These are phyloP conservation scores for Brachymystax lenok DNA, from an alignment of 2,797 vertebrate genomes.

Conservation along the genomic window DNA sequence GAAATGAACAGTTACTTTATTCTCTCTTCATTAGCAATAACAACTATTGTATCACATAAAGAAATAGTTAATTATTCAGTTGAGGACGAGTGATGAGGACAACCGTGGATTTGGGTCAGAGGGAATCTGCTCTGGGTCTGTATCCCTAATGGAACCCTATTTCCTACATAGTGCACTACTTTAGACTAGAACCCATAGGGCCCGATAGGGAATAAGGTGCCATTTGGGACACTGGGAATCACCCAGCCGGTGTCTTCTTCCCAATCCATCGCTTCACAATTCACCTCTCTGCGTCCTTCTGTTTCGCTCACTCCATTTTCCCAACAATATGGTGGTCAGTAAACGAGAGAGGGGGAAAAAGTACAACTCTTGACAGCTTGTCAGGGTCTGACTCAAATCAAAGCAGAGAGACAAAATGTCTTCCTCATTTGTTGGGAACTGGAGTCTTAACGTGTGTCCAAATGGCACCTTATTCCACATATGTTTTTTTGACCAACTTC, in stretches of 20 bases:
- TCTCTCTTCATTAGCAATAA: too few species aligned
- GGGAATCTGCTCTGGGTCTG: not conserved
- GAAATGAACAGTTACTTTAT: too few species aligned
- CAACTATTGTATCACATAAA: too few species aligned
- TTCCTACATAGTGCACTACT: not conserved
- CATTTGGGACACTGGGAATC: not conserved
- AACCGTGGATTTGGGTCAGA: slow-evolving; percentile 7
- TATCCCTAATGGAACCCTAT: not conserved
- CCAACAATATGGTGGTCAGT: slow-evolving; percentile 15
- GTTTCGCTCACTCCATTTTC: not conserved
- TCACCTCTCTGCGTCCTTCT: not conserved
- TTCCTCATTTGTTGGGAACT: slow-evolving; percentile 54
- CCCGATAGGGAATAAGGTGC: not conserved
- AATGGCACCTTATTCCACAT: not conserved
- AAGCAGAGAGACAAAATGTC: slow-evolving; percentile 27
- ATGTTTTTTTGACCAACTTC: too few species aligned
- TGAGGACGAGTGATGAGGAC: not conserved
- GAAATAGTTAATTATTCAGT: too few species aligned
- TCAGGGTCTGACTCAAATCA: slow-evolving; percentile 27
- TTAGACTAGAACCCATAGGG: not conserved
- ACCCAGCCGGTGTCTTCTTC: slow-evolving; percentile 2
- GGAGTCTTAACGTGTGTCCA: slow-evolving; percentile 30
- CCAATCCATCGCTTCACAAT: not conserved
- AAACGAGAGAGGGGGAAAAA: slow-evolving; percentile 8
- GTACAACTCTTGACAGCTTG: slow-evolving; percentile 27